Conservation (phyloP, 2,888 invertebrate species). For the Bruchidius siliquastri region DNA sequence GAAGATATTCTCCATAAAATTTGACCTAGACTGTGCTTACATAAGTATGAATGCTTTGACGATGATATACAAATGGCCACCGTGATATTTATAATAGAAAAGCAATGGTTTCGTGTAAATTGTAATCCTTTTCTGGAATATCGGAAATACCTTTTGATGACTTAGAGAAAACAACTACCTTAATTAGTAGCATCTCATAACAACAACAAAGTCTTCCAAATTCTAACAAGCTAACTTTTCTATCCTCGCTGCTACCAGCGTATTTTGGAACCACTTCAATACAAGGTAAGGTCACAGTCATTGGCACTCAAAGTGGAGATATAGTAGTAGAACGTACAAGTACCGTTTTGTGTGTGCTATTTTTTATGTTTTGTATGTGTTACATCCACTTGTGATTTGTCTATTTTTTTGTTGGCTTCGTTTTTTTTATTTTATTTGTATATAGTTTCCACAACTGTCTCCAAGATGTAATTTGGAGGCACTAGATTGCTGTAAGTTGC, state of each 20-base stretch:
- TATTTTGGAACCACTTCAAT: slow-evolving; percentile 99
- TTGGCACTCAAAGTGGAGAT: slow-evolving; percentile 10
- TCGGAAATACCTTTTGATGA: no score
- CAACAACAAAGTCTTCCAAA: neutral
- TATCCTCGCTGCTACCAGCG: slow-evolving; percentile 78
- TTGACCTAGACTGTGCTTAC: no score
- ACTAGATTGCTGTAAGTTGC: neutral
- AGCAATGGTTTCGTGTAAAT: no score
- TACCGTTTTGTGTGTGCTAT: slow-evolving; percentile 2
- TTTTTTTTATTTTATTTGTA: slow-evolving; percentile 18
- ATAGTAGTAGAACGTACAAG: neutral
- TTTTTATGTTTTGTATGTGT: slow-evolving; percentile 20
- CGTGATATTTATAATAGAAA: no score
- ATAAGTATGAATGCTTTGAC: no score
- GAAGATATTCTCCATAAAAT: no score
- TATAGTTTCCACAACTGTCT: neutral
- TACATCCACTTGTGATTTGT: slow-evolving; percentile 45
- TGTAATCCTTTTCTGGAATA: no score
- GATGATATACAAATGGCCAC: no score
- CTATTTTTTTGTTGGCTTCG: slow-evolving; percentile 41
- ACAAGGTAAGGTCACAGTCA: slow-evolving; percentile 79
- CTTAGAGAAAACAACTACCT: no score
- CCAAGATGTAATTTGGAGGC: neutral
- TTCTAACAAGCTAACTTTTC: slow-evolving; percentile 34
- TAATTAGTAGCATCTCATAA: neutral